Evolutionary conservation across 2,888 invertebrate genomes (phyloP), one percentile per base, ranked within the genome.

Genomic region (Drosophila hamatofila): DNA sequence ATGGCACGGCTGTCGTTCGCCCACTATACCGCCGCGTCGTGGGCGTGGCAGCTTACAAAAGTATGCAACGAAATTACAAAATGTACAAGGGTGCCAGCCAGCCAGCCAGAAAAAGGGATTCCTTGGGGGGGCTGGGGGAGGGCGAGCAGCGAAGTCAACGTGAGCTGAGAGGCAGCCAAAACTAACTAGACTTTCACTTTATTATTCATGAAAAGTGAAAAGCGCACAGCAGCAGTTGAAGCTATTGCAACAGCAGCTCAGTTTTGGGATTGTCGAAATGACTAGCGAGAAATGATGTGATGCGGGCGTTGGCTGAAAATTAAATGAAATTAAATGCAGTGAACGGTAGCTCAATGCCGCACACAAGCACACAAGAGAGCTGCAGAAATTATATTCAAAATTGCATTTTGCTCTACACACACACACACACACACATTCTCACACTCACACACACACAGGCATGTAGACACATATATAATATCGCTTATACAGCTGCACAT

Each of bases 111-210:
- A 33, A 46, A 41, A 46, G 55, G 48, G 46, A 18, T 30, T 30
- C 33, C 42, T 44, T 9, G 2, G 48, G 25, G 46, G 37, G 0
- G 6, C n/a, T 3, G 48, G 25, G 46, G 37, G 0, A 9, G 25
- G n/a, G 25, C 2, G 37, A 41, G 55, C 64, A 59, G 69, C 46
- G 59, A 74, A 72, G 71, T 61, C 63, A 79, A 72, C 69, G 70
- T 75, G 80, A 66, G 74, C 48, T 37, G 59, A 51, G 56, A 39
- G 63, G 25, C 57, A 59, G 63, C 54, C 72, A 60, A 86, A 86
- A 83, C 84, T 80, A 87, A 84, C 84, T 84, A 87, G 84, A 84
- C 84, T 87, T 84, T 84, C 84, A 87, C 84, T 84, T 87, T 84
- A 87, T 84, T 84, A 84, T 84, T 84, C 84, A 84, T 84, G 84